Evolutionary conservation across 2,797 vertebrate species (phyloP), one percentile per base, ranked within the genome.

Genomic region (Peromyscus melanophrys): DNA sequence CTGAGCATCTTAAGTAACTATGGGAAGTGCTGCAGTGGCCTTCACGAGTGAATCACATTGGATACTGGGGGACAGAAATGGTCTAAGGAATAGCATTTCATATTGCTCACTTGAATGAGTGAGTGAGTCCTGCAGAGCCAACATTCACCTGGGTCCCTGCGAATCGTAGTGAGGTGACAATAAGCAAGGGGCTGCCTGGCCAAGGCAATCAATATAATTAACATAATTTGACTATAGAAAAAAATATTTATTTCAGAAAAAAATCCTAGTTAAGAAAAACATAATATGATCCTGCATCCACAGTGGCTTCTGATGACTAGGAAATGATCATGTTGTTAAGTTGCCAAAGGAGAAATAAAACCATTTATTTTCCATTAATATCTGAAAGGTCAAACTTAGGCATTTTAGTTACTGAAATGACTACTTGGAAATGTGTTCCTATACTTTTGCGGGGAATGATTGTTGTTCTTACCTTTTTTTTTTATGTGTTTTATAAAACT

Each of bases 401-500:
- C 29, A 55, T 75, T 76, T 95, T 93, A 93, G 75, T 85, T 69
- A 82, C 9, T 83, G 71, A 95, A 59, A 29, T 88, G 14, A 95
- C 57, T 52, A 52, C 46, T 75, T 91, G 21, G n/a, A 96, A 88
- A 73, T 83, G 75, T 49, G 92, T 43, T 96, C 94, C 55, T 90
- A 2, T 55, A 29, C 76, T 92, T 94, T 92, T 80, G 80, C 10
- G 40, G 46, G 29, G 90, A 71, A 71, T 7, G 43, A 31, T 95
- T 89, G 27, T 10, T 94, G 96, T 95, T 37, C 14, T 80, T 96
- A 95, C 91, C 31, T 63, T 94, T 92, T 94, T 90, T 93, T 92
- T 87, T 77, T n/a, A n/a, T n/a, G 61, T 95, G 75, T 43, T 90
- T 61, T 90, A 0, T 75, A 40, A 85, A 89, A 84, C 94, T 1